Evolutionary conservation across 2,888 invertebrate species (phyloP), one percentile per base, ranked within the genome.

Genomic region (Watsonalla cultraria): DNA sequence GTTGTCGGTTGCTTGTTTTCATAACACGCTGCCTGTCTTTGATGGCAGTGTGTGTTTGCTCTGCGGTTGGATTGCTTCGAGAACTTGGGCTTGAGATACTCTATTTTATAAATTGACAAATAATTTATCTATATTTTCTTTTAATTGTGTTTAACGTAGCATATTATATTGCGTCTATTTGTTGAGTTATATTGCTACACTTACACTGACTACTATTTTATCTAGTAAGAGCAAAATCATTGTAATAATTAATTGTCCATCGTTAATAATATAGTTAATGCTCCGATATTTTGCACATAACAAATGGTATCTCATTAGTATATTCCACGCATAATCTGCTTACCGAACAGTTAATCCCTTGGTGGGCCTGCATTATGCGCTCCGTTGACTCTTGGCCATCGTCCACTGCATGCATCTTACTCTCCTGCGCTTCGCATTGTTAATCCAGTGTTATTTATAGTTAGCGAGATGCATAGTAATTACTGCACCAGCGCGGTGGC

Each of bases 21-120:
- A 87, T 89, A 89, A 87, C 87, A 87, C 73, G 77, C 72, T 82
- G 85, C 82, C 83, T 86, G 86, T 86, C 84, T 89, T 87, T 87
- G 88, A 86, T 83, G 84, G 81, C 73, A 72, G 66, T 72, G 76
- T 76, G 68, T 84, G 82, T 88, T 86, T 86, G 80, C 71, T 63
- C 70, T 76, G 81, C 80, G 84, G 82, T 78, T 72, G 80, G 76
- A 80, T 80, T 80, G 75, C 80, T 76, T 66, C 71, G 66, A 69
- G 74, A 79, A 77, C 74, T 75, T 70, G 62, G 59, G 58, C 63
- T 70, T 63, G 66, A 70, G 71, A 76, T 61, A 68, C 64, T 66
- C 60, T 73, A 74, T 73, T 70, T 76, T 61, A 66, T 59, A 60
- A 2, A 2, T 24, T 24, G 24, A 24, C 24, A 24, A 24, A 24